A percentile compares a stretch with the other conserved stretches of the same genome.
Conservation (phyloP, 2,797 vertebrate genomes). For the Nyctalus aviator region DNA sequence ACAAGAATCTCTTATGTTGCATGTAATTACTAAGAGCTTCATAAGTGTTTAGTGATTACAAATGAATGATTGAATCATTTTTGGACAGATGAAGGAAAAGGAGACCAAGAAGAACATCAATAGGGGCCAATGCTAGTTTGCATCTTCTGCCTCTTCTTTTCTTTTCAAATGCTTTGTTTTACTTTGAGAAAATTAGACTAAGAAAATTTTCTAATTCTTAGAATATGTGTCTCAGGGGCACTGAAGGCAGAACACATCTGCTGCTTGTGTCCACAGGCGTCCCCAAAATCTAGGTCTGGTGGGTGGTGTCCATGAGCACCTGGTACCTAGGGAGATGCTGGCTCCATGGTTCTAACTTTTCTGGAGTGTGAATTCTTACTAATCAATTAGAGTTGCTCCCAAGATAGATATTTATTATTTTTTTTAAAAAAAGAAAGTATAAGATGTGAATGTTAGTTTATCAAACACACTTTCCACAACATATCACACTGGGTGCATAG, state of each 20-base stretch:
- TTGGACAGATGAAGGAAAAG: not conserved
- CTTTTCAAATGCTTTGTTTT: not conserved
- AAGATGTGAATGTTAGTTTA: not conserved
- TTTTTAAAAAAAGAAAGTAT: slow-evolving; percentile 20
- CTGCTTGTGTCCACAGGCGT: not conserved
- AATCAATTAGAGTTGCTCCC: not conserved
- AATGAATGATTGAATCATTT: slow-evolving; percentile 27
- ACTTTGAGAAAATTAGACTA: not conserved
- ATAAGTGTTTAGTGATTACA: not conserved
- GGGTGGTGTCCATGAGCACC: not conserved
- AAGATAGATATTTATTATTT: not conserved
- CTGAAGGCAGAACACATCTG: not conserved
- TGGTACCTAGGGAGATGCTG: not conserved
- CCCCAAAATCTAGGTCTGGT: not conserved
- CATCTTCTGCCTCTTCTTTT: not conserved
- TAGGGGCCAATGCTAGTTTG: not conserved
- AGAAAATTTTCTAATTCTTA: not conserved
- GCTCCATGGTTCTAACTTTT: not conserved
- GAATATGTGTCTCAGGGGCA: not conserved
- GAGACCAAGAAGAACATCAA: not conserved
- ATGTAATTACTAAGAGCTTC: not conserved
- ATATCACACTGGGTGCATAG: not conserved
- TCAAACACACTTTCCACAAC: not conserved
- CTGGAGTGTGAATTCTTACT: not conserved
- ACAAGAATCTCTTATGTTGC: not conserved